A percentile compares a stretch with the other conserved stretches of the same genome.
These are phyloP conservation scores for Cerceris rybyensis DNA, from an alignment of 2,888 invertebrate genomes.

Conservation along the genomic window DNA sequence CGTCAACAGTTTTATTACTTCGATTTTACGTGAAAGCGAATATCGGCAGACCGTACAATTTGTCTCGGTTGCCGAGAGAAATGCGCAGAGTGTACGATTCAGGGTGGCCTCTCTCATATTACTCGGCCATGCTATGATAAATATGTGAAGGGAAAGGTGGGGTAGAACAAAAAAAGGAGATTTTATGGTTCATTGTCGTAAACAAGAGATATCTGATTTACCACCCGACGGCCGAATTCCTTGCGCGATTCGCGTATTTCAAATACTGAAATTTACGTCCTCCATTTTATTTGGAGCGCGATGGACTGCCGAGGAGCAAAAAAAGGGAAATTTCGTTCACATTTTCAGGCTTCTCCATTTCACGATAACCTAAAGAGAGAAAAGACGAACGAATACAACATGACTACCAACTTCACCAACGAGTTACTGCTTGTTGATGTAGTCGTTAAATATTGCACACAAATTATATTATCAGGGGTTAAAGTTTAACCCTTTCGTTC, in stretches of 20 bases:
- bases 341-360: neutral
- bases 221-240: constrained; percentile 31
- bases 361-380: no score
- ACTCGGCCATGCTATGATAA: constrained; percentile 39
- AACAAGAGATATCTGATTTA: constrained; percentile 59
- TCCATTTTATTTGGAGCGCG: constrained; percentile 27
- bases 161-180: constrained; percentile 11
- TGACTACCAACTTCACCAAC: no score
- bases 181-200: constrained; percentile 57
- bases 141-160: constrained; percentile 26
- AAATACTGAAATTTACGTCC: constrained; percentile 30
- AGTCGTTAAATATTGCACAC: no score
- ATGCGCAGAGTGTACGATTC: constrained; percentile 20
- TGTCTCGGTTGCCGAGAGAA: constrained; percentile 37
- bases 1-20: constrained; percentile 54
- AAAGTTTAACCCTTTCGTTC: no score
- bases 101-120: constrained; percentile 29
- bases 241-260: constrained; percentile 32
- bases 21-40: constrained; percentile 44
- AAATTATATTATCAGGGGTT: no score
- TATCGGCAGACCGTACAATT: constrained; percentile 39
- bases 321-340: constrained; percentile 3
- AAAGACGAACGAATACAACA: no score
- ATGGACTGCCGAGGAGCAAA: constrained; percentile 5
- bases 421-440: no score